A percentile compares a stretch with the other conserved stretches of the same genome.
These are phyloP conservation scores for Argyrosomus regius DNA, from an alignment of 2,797 vertebrate genomes.

Conservation along the genomic window DNA sequence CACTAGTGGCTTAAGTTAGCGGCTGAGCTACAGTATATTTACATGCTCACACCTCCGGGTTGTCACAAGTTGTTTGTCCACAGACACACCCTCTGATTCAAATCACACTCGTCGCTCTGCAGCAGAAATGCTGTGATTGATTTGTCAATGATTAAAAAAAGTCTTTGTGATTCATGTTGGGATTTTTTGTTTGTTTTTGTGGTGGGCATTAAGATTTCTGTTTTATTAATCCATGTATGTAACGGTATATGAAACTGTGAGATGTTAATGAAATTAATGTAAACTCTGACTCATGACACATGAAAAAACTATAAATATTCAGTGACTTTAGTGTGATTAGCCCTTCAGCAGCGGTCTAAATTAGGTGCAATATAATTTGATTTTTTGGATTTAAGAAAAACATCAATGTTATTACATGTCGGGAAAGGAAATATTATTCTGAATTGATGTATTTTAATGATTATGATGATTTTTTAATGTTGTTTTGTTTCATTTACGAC, in stretches of 20 bases:
- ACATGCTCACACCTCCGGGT: not conserved
- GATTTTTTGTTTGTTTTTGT: slow-evolving; percentile 2
- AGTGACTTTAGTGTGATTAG: not conserved
- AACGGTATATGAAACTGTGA: not conserved
- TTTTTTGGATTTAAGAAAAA: not conserved
- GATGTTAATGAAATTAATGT: too few relatives aligned
- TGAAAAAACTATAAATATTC: not conserved
- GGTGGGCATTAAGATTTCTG: slow-evolving; percentile 4
- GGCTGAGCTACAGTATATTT: not conserved
- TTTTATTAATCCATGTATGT: not conserved
- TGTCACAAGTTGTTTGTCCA: not conserved
- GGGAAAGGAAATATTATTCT: not conserved
- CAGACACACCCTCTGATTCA: slow-evolving; percentile 19
- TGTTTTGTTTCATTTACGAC: slow-evolving; percentile 10
- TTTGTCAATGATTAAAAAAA: slow-evolving; percentile 68
- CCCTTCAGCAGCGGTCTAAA: not conserved
- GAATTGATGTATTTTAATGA: slow-evolving; percentile 2
- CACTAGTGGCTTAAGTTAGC: too few relatives aligned
- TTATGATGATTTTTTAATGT: not conserved
- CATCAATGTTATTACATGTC: not conserved
- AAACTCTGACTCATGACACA: too few relatives aligned
- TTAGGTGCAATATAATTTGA: not conserved
- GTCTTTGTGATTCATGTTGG: slow-evolving; percentile 27
- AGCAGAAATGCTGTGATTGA: slow-evolving; percentile 16
- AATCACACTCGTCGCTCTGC: not conserved